Conservation (phyloP, 92 coral and sea anemone species). For the Parazoanthus darwini region DNA sequence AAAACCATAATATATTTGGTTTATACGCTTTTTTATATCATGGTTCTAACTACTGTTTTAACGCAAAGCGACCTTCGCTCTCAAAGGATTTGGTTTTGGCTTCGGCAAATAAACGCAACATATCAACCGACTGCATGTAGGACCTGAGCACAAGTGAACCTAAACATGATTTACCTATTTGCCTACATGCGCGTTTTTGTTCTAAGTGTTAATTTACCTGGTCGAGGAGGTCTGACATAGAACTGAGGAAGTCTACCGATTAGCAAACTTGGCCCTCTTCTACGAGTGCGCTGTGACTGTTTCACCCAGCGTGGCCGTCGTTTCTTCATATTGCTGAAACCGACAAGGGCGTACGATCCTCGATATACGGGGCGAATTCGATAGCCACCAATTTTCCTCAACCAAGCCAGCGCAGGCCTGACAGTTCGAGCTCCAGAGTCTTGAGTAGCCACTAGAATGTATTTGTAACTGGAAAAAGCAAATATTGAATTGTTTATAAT, state of each 20-base stretch:
- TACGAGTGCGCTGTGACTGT: background rate
- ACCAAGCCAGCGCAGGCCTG: slow-evolving; percentile 11
- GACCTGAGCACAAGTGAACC: no score
- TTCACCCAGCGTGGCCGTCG: slow-evolving; percentile 11
- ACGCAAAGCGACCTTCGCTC: no score
- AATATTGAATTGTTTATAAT: background rate
- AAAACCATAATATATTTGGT: no score
- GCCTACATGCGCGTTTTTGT: no score
- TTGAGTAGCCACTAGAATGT: slow-evolving; percentile 17
- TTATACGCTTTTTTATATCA: no score
- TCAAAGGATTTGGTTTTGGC: no score
- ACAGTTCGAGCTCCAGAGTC: background rate
- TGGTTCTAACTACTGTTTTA: no score
- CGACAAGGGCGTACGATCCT: slow-evolving; percentile 27
- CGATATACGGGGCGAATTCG: background rate
- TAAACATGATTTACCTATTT: no score
- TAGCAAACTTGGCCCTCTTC: slow-evolving; percentile 12
- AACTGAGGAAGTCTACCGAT: background rate
- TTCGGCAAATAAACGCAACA: no score
- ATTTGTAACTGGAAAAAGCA: background rate
- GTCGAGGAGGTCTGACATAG: slow-evolving; percentile 8
- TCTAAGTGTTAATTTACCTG: background rate
- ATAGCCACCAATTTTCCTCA: slow-evolving; percentile 4
- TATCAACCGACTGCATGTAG: no score
- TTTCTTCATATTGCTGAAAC: background rate